Evolutionary conservation across 92 coral and sea anemone species (phyloP), one percentile per base, ranked within the genome.

Genomic region (Plumapathes pennacea): DNA sequence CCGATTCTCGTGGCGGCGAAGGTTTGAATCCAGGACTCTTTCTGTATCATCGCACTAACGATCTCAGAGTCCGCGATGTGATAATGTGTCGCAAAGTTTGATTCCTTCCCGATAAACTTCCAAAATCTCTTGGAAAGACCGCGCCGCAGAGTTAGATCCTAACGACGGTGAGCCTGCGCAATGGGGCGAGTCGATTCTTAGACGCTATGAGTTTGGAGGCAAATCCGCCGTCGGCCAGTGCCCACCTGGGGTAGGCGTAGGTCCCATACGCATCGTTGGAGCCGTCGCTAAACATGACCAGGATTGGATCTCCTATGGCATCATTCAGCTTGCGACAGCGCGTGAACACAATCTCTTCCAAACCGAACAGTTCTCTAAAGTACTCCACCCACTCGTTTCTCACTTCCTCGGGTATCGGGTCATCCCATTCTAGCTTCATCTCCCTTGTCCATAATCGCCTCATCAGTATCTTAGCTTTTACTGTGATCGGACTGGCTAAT

Each of bases 401-500:
- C 24, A 11, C 19, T 36, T 26, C 36, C 12, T 41, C 44, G 12
- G 33, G 13, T 37, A 76, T 57, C 2, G 80, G 76, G 25, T 83
- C 84, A 37, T 83, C 89, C 89, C 84, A 76, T 29, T 38, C 53
- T 12, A 71, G 46, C 20, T 68, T 69, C 17, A 26, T 4, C 17
- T 52, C 72, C 10, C 45, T 49, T 9, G 12, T 41, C 81, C 85
- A 83, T n/a, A 77, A 19, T 36, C 53, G 13, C 40, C 85, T 42
- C 81, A 77, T 71, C 55, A 83, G 33, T 14, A 71, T 71, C 27
- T 78, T 77, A 0, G 76, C 89, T 43, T 71, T 37, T n/a, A 83
- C 67, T 3, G 80, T 83, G 64, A 55, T 63, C 6, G 73, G 77
- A 6, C 48, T 34, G n/a, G 76, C 85, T 10, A 77, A 34, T 12